These are phyloP conservation scores for Amblyteles armatorius DNA, from an alignment of 2,888 invertebrate genomes.

Conservation along the genomic window DNA sequence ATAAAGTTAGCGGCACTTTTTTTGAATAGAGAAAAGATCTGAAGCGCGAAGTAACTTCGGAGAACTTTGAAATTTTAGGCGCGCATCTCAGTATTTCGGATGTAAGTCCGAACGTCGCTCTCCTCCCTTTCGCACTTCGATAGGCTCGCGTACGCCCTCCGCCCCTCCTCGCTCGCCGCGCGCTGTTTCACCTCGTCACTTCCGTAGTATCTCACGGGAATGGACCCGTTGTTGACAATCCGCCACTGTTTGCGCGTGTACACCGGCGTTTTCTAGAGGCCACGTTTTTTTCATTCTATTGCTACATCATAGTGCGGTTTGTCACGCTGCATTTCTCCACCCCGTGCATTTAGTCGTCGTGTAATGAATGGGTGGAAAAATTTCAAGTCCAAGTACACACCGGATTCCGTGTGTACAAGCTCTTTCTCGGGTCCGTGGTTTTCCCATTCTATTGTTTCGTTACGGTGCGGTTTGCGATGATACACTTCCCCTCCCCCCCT, in stretches of 20 bases:
- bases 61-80: too few species aligned
- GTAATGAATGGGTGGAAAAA: background rate
- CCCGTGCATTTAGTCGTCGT: background rate
- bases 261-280: background rate
- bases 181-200: too few species aligned
- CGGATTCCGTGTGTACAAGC: background rate
- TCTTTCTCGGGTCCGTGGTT: background rate
- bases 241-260: background rate
- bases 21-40: background rate
- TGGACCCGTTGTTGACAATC: background rate
- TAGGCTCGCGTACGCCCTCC: too few species aligned
- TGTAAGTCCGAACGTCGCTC: too few species aligned
- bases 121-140: too few species aligned
- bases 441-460: background rate
- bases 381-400: background rate
- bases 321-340: background rate
- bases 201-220: too few species aligned
- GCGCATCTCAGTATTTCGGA: too few species aligned
- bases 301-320: background rate
- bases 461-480: background rate
- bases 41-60: background rate
- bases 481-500: background rate
- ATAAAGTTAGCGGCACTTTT: constrained; percentile 25
- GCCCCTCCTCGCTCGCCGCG: too few species aligned
- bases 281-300: background rate